These are phyloP conservation scores for Drosophila mauritiana DNA, from an alignment of 1,140 invertebrate species.

Conservation along the genomic window DNA sequence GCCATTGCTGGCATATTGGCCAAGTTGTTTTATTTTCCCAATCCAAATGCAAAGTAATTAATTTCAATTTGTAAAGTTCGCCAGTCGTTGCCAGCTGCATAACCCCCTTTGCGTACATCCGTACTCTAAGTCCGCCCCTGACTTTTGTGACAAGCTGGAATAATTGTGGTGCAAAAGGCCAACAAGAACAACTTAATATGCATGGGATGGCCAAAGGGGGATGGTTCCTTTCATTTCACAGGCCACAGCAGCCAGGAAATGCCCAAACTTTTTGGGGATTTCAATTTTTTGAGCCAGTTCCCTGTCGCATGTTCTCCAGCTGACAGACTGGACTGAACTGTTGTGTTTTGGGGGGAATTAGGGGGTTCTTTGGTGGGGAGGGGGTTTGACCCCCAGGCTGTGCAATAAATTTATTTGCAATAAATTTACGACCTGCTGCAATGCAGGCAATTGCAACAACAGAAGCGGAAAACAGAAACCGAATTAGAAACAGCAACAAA, in stretches of 20 bases:
- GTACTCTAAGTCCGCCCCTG: neutral
- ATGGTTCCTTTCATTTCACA: conserved; percentile 4
- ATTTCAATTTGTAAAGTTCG: conserved; percentile 81
- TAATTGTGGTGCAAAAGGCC: conserved; percentile 69
- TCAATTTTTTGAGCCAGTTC: conserved; percentile 58
- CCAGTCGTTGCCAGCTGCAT: conserved; percentile 45
- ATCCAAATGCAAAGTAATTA: conserved; percentile 60
- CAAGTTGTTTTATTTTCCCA: neutral
- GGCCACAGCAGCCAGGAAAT: neutral
- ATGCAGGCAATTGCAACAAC: conserved; percentile 59
- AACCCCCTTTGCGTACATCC: neutral
- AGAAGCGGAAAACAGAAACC: conserved; percentile 13
- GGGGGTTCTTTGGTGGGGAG: neutral
- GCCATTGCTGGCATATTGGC: conserved; percentile 5
- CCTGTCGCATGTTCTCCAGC: conserved; percentile 17
- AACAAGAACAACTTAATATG: conserved; percentile 74
- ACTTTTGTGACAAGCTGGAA: conserved; percentile 70
- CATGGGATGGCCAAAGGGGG: conserved; percentile 25
- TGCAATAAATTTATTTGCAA: conserved; percentile 79
- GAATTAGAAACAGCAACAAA: conserved; percentile 46
- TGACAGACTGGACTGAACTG: conserved; percentile 16
- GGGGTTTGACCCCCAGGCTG: conserved; percentile 22
- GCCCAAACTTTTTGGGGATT: conserved; percentile 41
- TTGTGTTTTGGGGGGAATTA: neutral
- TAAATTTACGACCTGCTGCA: conserved; percentile 80